Base-by-base conservation (phyloP, 2,797 vertebrate genomes). In the Graptemys geographica region DNA sequence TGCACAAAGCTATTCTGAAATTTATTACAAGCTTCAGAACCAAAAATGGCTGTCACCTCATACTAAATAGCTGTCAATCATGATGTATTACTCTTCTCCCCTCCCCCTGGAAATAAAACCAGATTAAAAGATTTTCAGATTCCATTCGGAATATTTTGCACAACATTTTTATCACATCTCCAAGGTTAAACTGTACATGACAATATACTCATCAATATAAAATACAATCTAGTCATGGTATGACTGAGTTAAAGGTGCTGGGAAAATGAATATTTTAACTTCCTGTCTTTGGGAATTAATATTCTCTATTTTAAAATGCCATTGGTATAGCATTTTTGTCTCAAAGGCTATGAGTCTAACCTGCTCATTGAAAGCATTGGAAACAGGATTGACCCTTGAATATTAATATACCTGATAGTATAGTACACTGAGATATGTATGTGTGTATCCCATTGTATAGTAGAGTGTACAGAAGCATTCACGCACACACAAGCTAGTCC, bases 361-460 rank as follows among this genome's bases (percentile, higher is more conserved):
- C 10, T 27, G 37, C 1, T 59, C 8, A 90, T 80, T 7, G 56
- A 83, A 86, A 74, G 1, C 74, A 79, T 53, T 33, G 1, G 6
- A 86, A 80, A 27, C 5, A 59, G 18, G 53, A 19, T 1, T 49
- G 0, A 78, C 44, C 81, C 82, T 25, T 74, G 8, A 79, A 25
- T 31, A 19, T 12, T 10, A 44, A 27, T 56, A 2, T 49, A 12
- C 56, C 5, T 87, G 49, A 12, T 1, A 62, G 15, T 79, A 19
- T 5, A 21, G 10, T 78, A 37, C 56, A 37, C 5, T 72, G 7
- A 21, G 0, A 2, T 3, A 0, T 82, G 3, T 25, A 51, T 83
- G 3, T 28, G 51, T 2, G 1, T 23, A 56, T 76, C 23, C 6
- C 51, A 3, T 47, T 37, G 65, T 55, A 76, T 85, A 90, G 79